A percentile compares a stretch with the other conserved stretches of the same genome.
Conservation (phyloP, 1,140 invertebrate genomes). For the Drosophila melanogaster region DNA sequence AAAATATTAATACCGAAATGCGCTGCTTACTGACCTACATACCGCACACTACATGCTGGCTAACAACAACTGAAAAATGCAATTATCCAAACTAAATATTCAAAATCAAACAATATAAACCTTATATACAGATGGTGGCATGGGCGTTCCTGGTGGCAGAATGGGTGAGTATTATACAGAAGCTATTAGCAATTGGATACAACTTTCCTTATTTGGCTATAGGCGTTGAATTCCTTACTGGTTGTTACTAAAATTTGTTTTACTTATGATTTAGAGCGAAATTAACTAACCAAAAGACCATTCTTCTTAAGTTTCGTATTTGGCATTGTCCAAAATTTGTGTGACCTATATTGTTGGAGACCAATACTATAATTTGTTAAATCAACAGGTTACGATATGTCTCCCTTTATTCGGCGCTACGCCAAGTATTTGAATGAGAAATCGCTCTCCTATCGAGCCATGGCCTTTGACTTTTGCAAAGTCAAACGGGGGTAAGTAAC, state of each 20-base stretch:
- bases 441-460: slow-evolving; percentile 97
- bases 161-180: slow-evolving; percentile 78
- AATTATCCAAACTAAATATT: slow-evolving; percentile 51
- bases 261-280: slow-evolving; percentile 41
- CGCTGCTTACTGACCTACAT: slow-evolving; percentile 59
- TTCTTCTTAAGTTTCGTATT: slow-evolving; percentile 37
- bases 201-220: slow-evolving; percentile 22
- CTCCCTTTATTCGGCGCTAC: slow-evolving; percentile 98
- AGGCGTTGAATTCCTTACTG: slow-evolving; percentile 20
- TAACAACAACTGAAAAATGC: slow-evolving; percentile 41
- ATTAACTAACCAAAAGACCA: slow-evolving; percentile 47
- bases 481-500: slow-evolving; percentile 96
- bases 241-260: slow-evolving; percentile 42
- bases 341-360: not conserved
- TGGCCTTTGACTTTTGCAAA: slow-evolving; percentile 99
- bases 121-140: slow-evolving; percentile 82
- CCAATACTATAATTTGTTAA: not conserved
- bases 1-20: slow-evolving; percentile 42
- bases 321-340: slow-evolving; percentile 37
- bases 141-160: slow-evolving; percentile 83
- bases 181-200: slow-evolving; percentile 43
- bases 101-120: slow-evolving; percentile 64
- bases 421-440: slow-evolving; percentile 99
- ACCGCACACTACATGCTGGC: slow-evolving; percentile 31
- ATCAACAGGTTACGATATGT: slow-evolving; percentile 98